Evolutionary conservation across 2,113 vertebrate species (phyloP).

Genomic region (Daboia siamensis): DNA sequence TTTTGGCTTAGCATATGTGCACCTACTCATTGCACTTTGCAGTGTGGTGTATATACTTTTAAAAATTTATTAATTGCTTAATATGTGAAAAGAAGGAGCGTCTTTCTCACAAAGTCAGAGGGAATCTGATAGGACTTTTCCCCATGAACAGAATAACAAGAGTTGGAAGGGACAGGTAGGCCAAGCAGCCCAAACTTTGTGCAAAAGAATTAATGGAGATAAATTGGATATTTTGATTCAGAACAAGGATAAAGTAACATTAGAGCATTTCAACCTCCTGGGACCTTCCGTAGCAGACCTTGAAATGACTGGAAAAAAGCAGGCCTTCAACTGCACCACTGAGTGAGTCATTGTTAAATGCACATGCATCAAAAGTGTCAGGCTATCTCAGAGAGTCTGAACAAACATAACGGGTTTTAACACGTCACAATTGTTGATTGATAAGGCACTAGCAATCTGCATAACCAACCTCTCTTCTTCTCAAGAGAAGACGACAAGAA

Average conservation of each 20-base stretch:
- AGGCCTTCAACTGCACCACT: neutral
- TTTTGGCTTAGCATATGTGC: neutral
- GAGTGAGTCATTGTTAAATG: neutral
- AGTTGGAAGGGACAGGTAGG: neutral
- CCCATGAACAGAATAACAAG: no score
- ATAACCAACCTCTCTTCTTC: neutral
- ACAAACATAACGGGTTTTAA: neutral
- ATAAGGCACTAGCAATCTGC: neutral
- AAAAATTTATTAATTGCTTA: neutral
- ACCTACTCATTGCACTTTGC: neutral
- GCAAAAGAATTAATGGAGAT: neutral
- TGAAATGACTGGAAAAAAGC: neutral
- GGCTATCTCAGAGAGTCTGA: neutral
- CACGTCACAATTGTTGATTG: neutral
- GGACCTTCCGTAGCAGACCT: neutral
- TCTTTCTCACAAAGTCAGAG: no score
- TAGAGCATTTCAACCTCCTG: neutral
- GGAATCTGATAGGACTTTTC: no score
- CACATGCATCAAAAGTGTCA: neutral
- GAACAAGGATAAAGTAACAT: neutral
- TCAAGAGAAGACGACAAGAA: neutral
- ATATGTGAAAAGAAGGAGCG: neutral
- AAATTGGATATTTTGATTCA: neutral
- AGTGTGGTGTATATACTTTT: neutral
- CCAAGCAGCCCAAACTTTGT: neutral